Base-by-base conservation (phyloP, 2,888 invertebrate species). In the Drosophila sordidapex region DNA sequence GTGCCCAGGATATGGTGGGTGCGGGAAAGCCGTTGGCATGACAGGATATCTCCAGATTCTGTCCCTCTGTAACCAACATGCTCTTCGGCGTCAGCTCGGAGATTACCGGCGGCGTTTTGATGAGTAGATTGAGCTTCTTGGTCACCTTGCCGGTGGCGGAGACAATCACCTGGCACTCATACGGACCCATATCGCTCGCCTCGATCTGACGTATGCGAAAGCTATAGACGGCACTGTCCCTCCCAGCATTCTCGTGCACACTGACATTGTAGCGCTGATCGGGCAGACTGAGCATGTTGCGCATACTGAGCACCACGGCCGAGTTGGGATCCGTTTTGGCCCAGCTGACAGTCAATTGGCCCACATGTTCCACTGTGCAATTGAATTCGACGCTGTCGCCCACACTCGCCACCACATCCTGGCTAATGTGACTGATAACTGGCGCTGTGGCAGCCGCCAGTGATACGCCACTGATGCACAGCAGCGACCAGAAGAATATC, bases 21-120 rank as follows among this genome's bases (percentile, higher is more conserved):
- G 95, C 95, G 0, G 97, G 97, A 91, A 96, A 97, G 0, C 97
- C 97, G 79, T 95, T 95, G 0, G 97, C 97, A 58, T 95, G 94
- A 85, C 97, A 97, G 74, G 95, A 95, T 0, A 96, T 78, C 79
- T 93, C 92, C 11, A 91, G 77, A 25, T 90, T 89, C 51, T 91
- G 86, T 0, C 92, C 92, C 80, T 93, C 92, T 0, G 86, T 87
- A 7, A 92, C 91, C 6, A 87, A 75, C 2, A 85, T 83, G 53
- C 89, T 84, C 62, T 90, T 91, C 4, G 90, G 86, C 11, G 93
- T 92, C 18, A 85, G 85, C 52, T 92, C 92, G 2, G 89, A 78
- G 25, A 93, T 92, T 18, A 91, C 88, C 1, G 93, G 91, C 27
- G 93, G 92, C 70, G 92, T 92, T 57, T 90, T 91, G 13, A 93